Conservation (phyloP, 2,113 vertebrate genomes). For the Anseranas semipalmata region DNA sequence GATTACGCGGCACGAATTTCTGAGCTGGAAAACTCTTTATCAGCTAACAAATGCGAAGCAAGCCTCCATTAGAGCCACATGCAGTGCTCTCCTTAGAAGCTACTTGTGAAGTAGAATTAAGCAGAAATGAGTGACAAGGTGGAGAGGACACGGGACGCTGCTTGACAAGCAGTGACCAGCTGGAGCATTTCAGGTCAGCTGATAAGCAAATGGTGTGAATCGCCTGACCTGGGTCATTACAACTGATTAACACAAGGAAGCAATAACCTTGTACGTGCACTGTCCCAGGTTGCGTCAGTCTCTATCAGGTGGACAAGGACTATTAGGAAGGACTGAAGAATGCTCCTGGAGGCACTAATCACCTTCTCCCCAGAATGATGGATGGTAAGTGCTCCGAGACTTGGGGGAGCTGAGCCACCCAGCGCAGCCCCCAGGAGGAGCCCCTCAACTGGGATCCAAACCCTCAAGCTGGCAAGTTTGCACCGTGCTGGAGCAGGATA, state of each 20-base stretch:
- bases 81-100: slow-evolving; percentile 6
- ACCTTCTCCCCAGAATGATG: no score
- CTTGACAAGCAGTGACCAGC: background rate
- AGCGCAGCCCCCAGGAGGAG: background rate
- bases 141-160: background rate
- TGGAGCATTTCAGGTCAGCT: slow-evolving; percentile 26
- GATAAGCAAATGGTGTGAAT: background rate
- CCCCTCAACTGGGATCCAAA: background rate
- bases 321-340: background rate
- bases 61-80: background rate
- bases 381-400: no score
- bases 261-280: background rate
- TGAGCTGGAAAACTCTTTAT: slow-evolving; percentile 38
- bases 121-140: slow-evolving; percentile 13
- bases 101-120: slow-evolving; percentile 15
- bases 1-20: slow-evolving; percentile 29
- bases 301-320: background rate
- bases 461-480: background rate
- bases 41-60: background rate
- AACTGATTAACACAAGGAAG: background rate
- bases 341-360: background rate
- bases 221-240: background rate
- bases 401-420: background rate
- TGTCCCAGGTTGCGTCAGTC: background rate
- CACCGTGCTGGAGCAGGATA: background rate